Conservation (phyloP, 1,140 invertebrate genomes). For the Meloidogyne chitwoodi region DNA sequence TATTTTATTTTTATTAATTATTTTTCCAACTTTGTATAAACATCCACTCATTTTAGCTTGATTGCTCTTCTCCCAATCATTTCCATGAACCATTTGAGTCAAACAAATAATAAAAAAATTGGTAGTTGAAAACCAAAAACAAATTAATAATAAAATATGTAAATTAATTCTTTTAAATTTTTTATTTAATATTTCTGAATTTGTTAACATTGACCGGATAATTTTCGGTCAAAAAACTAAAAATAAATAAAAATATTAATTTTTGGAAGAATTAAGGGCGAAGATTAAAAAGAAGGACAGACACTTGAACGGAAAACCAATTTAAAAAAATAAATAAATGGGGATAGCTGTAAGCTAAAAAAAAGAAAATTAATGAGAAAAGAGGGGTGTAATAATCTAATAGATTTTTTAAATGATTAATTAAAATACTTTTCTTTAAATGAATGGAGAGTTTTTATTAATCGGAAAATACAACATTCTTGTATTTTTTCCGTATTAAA, state of each 20-base stretch:
- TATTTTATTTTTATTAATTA: too few species aligned
- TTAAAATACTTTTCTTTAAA: too few species aligned
- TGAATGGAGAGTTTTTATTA: too few species aligned
- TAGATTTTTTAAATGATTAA: too few species aligned
- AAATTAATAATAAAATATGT: not conserved
- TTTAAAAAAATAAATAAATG: not conserved
- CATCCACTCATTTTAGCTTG: not conserved
- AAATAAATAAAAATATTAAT: not conserved
- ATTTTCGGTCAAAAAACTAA: not conserved
- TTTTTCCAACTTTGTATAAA: not conserved
- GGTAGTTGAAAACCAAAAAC: not conserved
- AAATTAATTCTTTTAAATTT: not conserved
- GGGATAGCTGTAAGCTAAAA: too few species aligned
- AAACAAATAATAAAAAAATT: not conserved
- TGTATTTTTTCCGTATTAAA: too few species aligned
- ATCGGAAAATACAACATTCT: too few species aligned
- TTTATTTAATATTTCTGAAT: not conserved
- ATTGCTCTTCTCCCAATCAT: not conserved
- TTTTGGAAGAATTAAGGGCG: not conserved
- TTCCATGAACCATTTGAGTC: not conserved
- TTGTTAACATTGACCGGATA: not conserved
- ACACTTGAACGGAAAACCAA: not conserved
- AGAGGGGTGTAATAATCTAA: not conserved
- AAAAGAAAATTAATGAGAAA: not conserved
- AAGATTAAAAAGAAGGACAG: not conserved